A percentile compares a stretch with the other conserved stretches of the same genome.
Evolutionary conservation across 2,888 invertebrate genomes (phyloP).

Genomic region (Acanthosepion pharaonis): DNA sequence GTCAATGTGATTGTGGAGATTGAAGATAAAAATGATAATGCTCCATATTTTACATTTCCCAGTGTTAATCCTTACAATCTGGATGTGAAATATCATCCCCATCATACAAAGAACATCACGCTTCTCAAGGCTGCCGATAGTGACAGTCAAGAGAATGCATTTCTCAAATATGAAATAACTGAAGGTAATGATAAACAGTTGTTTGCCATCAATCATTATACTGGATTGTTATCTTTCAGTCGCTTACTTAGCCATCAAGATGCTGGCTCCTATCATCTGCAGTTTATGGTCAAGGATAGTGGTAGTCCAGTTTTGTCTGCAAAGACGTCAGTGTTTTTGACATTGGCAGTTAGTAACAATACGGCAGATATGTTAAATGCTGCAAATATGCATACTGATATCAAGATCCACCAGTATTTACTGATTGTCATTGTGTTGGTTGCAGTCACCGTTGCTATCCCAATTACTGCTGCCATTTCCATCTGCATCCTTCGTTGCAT

Average conservation of each 20-base stretch:
- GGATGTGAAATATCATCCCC: neutral
- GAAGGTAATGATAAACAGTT: neutral
- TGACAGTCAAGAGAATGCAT: slow-evolving; percentile 12
- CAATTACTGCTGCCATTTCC: slow-evolving; percentile 11
- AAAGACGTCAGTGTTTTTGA: slow-evolving; percentile 33
- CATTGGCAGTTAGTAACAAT: slow-evolving; percentile 14
- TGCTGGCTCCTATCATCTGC: neutral
- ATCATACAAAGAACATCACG: neutral
- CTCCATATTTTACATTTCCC: neutral
- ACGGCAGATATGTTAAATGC: neutral
- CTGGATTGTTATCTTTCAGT: neutral
- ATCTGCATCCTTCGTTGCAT: slow-evolving; percentile 23
- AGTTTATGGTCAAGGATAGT: slow-evolving; percentile 15
- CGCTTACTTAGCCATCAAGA: slow-evolving; percentile 9
- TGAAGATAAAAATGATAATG: slow-evolving; percentile 23
- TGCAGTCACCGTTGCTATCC: slow-evolving; percentile 3
- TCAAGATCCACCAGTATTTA: slow-evolving; percentile 33
- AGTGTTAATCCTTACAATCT: neutral
- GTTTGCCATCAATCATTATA: slow-evolving; percentile 22
- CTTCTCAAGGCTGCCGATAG: neutral
- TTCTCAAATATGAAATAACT: slow-evolving; percentile 33
- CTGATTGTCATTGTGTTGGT: slow-evolving; percentile 33
- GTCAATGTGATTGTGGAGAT: slow-evolving; percentile 8
- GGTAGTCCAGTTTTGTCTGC: neutral
- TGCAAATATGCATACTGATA: neutral